phyloP scores from a whole-genome alignment of 2,797 vertebrate genomes.

The Ara ararauna region DNA sequence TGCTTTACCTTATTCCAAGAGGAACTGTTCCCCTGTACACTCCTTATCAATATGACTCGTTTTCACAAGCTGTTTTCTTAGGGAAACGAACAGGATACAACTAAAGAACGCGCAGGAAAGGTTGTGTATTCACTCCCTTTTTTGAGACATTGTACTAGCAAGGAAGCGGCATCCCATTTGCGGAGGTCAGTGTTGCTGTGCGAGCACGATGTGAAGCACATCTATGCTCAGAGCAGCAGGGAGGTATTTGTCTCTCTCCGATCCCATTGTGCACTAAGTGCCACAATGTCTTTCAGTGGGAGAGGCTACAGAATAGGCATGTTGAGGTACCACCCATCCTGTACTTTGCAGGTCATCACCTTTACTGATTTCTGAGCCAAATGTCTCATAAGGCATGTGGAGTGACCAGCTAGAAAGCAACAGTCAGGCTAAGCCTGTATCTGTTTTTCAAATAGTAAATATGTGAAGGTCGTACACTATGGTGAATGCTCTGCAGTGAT shows the following conservation, averaged over 20 bases:
- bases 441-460: background rate
- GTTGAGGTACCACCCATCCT: background rate
- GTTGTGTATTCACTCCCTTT: background rate
- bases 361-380: background rate
- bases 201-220: background rate
- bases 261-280: background rate
- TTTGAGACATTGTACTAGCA: background rate
- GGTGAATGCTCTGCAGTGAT: background rate
- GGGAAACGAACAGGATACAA: background rate
- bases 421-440: background rate
- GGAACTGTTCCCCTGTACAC: background rate
- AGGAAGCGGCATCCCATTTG: background rate
- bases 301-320: background rate
- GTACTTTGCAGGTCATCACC: background rate
- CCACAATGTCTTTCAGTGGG: background rate
- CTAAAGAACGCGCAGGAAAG: background rate
- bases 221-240: fast-evolving
- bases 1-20: background rate
- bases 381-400: background rate
- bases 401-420: background rate
- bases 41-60: background rate
- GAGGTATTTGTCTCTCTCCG: background rate
- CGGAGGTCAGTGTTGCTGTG: background rate
- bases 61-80: background rate
- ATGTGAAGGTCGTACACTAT: background rate